Evolutionary conservation across 2,113 vertebrate species (phyloP), one percentile per base, ranked within the genome.

Genomic region (Dasyprocta punctata): DNA sequence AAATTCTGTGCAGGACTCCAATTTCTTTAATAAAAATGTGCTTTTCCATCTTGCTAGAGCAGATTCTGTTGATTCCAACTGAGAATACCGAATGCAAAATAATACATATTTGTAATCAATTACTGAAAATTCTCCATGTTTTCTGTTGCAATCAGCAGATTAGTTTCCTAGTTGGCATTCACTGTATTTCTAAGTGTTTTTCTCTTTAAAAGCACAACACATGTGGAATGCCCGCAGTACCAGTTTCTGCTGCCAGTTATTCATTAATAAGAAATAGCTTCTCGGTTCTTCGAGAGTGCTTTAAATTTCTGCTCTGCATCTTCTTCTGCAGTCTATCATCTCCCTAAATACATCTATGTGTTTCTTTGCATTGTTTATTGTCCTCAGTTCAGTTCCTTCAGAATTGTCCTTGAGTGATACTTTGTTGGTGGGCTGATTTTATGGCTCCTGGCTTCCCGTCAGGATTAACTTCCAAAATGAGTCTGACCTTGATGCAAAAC

Each of bases 361-460:
- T 60, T 73, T 58, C 19, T 52, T 78, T 8, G 7, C 0, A 0
- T 65, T 86, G 86, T 86, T 86, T 94, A 92, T 54, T 92, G 71
- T 86, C 78, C 67, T 75, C 0, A 7, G 83, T 96, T 96, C 86
- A 86, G 90, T 86, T 96, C 73, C 49, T 84, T 82, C 47, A 65
- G 52, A 71, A 89, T 30, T 92, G 97, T 67, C 96, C 92, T 96
- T 93, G 92, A 92, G 80, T 47, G 87, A 47, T 44, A 33, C 38
- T 91, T 89, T 20, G 20, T 49, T 83, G 90, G 63, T 95, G 58
- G 58, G 83, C 78, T 73, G 95, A 77, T 73, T 91, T 96, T 96
- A 93, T 63, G 83, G 24, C 47, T 90, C 7, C 38, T 86, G 91
- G 12, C 85, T 77, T 85, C 56, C 26, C 20, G 24, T 93, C 92